A percentile compares a stretch with the other conserved stretches of the same genome.
Evolutionary conservation across 2,113 vertebrate species (phyloP).

Genomic region (Aptenodytes patagonicus): DNA sequence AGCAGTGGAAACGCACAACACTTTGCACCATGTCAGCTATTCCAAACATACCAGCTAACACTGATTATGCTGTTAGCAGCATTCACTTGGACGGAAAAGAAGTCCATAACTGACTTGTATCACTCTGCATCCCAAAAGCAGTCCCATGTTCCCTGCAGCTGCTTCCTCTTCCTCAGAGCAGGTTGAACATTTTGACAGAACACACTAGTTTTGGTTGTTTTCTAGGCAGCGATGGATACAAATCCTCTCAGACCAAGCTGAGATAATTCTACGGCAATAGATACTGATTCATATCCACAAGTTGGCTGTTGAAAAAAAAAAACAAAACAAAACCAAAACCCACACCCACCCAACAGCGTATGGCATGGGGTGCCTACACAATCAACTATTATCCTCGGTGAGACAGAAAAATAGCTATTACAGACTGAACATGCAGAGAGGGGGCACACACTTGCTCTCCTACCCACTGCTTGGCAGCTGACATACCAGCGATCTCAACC

Average conservation of each 20-base stretch:
- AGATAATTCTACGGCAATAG: background rate
- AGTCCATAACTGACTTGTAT: background rate
- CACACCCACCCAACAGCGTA: background rate
- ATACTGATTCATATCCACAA: background rate
- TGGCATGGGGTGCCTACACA: background rate
- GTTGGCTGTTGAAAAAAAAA: background rate
- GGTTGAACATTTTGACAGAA: background rate
- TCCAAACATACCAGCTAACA: background rate
- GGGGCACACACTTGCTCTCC: background rate
- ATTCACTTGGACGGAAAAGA: background rate
- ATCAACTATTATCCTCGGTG: background rate
- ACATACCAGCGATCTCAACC: rapidly evolving
- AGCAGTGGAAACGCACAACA: background rate
- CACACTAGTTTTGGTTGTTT: background rate
- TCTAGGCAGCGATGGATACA: background rate
- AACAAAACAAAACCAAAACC: background rate
- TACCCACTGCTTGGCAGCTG: background rate
- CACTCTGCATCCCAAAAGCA: background rate
- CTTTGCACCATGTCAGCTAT: background rate
- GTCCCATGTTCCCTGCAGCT: background rate
- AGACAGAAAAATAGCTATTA: background rate
- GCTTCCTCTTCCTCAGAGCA: background rate
- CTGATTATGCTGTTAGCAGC: background rate
- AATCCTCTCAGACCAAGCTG: background rate
- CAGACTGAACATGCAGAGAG: background rate